Evolutionary conservation across 2,888 invertebrate species (phyloP), one percentile per base, ranked within the genome.

Genomic region (Lobophora halterata): DNA sequence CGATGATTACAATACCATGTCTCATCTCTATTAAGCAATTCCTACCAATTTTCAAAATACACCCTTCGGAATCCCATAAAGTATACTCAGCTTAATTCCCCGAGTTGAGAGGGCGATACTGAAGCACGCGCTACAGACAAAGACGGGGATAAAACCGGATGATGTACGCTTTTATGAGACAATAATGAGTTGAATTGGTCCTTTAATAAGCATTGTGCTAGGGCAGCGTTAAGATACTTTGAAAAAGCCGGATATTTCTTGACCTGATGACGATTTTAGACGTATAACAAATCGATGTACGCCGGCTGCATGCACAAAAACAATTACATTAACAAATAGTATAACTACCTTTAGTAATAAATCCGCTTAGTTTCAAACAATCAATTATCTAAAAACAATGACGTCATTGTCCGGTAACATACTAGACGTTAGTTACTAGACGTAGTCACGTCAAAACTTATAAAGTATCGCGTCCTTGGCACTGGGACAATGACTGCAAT

Each of bases 111-210:
- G 21, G 18, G 63, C 67, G 61, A 64, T 55, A 51, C 33, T 3
- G 13, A 11, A 28, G 3, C 19, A 9, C 7, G 63, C 31, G 34
- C 37, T 65, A 76, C 50, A 27, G 69, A 52, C 43, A 34, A 26
- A 27, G 79, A 78, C 48, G 48, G 46, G 47, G 58, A 68, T 71
- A 73, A 74, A 81, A 79, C 82, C 82, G 79, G 79, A 82, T 83
- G 83, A 83, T 78, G 79, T 74, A 79, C 78, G 74, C 74, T 79
- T 81, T 82, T 80, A 79, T 78, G 79, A 75, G 76, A 72, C 73
- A 73, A 75, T 83, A 85, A 83, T 85, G 82, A 82, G 79, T 85
- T 81, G 79, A 85, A 86, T 83, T 82, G 83, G 83, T 82, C 52
- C 52, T 51, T 54, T 57, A 57, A 55, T 51, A 51, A 54, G 44